Base-by-base conservation (phyloP, 1,140 invertebrate species). In the Drosophila kurseongensis region DNA sequence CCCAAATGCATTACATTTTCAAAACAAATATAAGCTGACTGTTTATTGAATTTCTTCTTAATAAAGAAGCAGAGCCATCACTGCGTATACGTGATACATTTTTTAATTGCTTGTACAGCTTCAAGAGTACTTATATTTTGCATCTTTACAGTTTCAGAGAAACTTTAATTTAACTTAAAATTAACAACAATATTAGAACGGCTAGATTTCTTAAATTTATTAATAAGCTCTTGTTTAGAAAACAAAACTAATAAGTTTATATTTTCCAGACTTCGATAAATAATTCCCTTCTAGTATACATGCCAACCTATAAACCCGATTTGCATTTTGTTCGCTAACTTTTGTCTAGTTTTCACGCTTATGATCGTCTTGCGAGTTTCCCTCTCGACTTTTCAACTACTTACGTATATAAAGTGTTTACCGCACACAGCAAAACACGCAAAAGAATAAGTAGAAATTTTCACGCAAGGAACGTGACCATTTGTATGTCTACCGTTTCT, bases 391-490 rank as follows among this genome's bases (percentile, higher is more conserved):
- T 62, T 69, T 47, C 52, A 56, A 73, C 71, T 75, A 75, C 58
- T 63, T 74, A 23, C 38, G 45, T 41, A 38, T 47, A 72, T 78
- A 78, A 62, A 75, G 62, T 56, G 60, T 60, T 78, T 72, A 45
- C 41, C 56, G 41, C 42, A 16, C 36, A 40, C n/a, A 36, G 12
- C 32, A 36, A 38, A 68, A 38, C 50, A 60, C 38, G 55, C 27
- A 42, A 42, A 51, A 50, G 61, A 42, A 54, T 54, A 69, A 47
- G 45, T 52, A 51, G 32, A 48, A 42, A 44, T 68, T 78, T 45
- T 76, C 56, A 47, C 52, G 68, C 69, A 71, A 55, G 63, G 75
- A 51, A 85, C 81, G 81, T 84, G 81, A 84, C 81, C 77, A 77
- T 84, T 80, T 85, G 52, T 67, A 42, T 66, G 61, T 27, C 27